Percentiles rank a stretch among this genome's conserved stretches.
phyloP scores from a whole-genome alignment of 2,888 invertebrate genomes.

The Drosophila heteroneura region DNA sequence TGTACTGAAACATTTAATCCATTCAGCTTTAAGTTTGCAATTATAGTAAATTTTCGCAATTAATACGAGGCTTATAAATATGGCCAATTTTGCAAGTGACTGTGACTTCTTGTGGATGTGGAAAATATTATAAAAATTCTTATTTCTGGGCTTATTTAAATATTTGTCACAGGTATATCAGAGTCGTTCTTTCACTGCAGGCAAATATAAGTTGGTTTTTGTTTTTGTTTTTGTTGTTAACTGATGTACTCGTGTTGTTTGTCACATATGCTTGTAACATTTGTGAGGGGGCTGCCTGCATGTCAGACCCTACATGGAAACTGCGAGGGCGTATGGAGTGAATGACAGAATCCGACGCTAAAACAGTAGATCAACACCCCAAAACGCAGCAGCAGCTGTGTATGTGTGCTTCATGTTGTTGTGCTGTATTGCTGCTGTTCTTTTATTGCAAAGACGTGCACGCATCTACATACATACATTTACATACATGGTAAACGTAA shows the following conservation, averaged over 20 bases:
- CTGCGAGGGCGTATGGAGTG: neutral
- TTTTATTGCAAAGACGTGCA: slow-evolving; percentile 74
- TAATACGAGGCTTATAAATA: neutral
- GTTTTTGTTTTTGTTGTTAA: slow-evolving; percentile 14
- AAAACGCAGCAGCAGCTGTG: slow-evolving; percentile 35
- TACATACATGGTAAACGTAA: slow-evolving; percentile 56
- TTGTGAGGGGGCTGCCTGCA: slow-evolving; percentile 32
- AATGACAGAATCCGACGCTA: slow-evolving; percentile 27
- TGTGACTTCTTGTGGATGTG: neutral
- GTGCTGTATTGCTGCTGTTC: slow-evolving; percentile 31
- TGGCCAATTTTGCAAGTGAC: neutral
- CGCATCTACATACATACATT: slow-evolving; percentile 47
- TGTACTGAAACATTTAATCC: slow-evolving; percentile 1
- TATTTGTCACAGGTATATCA: neutral
- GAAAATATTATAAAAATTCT: no score
- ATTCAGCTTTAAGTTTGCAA: neutral
- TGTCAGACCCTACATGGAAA: slow-evolving; percentile 17
- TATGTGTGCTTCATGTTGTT: slow-evolving; percentile 15
- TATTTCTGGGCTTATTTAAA: neutral
- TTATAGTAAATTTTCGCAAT: neutral
- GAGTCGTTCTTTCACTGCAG: slow-evolving; percentile 1
- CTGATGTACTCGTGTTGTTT: slow-evolving; percentile 25
- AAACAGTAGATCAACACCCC: slow-evolving; percentile 59
- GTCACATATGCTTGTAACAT: slow-evolving; percentile 54
- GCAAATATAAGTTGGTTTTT: neutral